Evolutionary conservation across 2,797 vertebrate species (phyloP), one percentile per base, ranked within the genome.

Genomic region (Thunnus albacares): DNA sequence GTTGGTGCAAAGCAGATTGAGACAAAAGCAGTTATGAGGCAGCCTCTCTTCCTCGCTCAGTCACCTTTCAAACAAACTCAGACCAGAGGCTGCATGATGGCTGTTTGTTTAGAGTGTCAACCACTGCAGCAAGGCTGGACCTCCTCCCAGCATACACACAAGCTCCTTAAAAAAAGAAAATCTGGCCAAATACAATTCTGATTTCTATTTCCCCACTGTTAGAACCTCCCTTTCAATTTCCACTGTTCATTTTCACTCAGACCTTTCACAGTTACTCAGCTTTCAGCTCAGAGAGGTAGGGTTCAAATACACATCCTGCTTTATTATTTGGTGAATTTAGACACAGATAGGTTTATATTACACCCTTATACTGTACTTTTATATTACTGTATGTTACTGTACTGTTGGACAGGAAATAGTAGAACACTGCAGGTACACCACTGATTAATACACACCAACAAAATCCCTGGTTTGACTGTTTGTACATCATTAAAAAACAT

Each of bases 11-110:
- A 87, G 82, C 35, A 3, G 79, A 84, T 87, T 70, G 75, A 91
- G 82, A 94, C 86, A 77, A 92, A 92, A 87, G 90, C 88, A 82
- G 71, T 89, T 83, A 52, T 75, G 67, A 78, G 59, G 78, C 56
- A 15, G 59, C 55, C 26, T 55, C 68, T 77, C 49, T 58, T 71
- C 69, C 72, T 41, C 13, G 5, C 61, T 69, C 62, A 70, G 78
- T 82, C 70, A 84, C 82, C 77, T 88, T 84, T 82, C 72, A 86
- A 81, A 90, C 71, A 75, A 41, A 65, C 73, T 77, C 66, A 81
- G 77, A 77, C 61, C 76, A 45, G 18, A 73, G 73, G 66, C 82
- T 78, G 84, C 74, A 4, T 57, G 79, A 80, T 69, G 82, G 41
- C 60, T 70, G 69, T 81, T 81, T 86, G 81, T 79, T 82, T 67